phyloP scores from a whole-genome alignment of 2,888 invertebrate genomes.

The Eulithis testata region DNA sequence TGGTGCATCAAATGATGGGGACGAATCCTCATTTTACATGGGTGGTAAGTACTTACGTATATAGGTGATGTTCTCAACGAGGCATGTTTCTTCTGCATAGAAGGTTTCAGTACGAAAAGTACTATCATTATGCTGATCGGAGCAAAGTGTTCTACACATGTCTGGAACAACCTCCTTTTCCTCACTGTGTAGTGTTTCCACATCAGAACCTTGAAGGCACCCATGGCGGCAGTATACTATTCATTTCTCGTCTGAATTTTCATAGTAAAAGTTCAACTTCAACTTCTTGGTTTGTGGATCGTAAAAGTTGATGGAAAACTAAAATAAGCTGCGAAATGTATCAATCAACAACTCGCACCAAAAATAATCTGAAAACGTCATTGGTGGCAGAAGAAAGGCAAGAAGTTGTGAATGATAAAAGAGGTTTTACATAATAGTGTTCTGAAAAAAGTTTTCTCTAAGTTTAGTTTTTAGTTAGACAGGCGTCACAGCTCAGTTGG shows the following conservation, averaged over 20 bases:
- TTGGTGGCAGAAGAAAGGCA: background rate
- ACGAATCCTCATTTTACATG: too few species aligned
- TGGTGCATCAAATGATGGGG: too few species aligned
- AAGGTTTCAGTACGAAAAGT: constrained; percentile 9
- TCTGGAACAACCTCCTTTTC: constrained; percentile 21
- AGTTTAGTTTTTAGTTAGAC: too few species aligned
- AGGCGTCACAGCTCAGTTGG: too few species aligned
- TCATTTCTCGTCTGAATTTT: background rate
- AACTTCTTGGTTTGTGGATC: too few species aligned
- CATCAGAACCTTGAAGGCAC: constrained; percentile 26
- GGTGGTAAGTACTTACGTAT: background rate
- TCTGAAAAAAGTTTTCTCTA: too few species aligned
- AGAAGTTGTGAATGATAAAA: too few species aligned
- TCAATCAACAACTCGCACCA: background rate
- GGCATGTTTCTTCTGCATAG: constrained; percentile 2
- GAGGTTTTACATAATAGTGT: too few species aligned
- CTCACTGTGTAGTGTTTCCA: constrained; percentile 28
- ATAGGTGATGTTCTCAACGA: background rate
- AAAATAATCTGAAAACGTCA: background rate
- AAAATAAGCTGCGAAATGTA: background rate
- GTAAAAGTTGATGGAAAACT: background rate
- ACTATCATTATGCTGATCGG: constrained; percentile 15
- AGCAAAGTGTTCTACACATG: constrained; percentile 8
- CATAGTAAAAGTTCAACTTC: too few species aligned
- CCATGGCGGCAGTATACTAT: background rate